Evolutionary conservation across 2,797 vertebrate genomes (phyloP).

Genomic region (Sebastes matsubarae): DNA sequence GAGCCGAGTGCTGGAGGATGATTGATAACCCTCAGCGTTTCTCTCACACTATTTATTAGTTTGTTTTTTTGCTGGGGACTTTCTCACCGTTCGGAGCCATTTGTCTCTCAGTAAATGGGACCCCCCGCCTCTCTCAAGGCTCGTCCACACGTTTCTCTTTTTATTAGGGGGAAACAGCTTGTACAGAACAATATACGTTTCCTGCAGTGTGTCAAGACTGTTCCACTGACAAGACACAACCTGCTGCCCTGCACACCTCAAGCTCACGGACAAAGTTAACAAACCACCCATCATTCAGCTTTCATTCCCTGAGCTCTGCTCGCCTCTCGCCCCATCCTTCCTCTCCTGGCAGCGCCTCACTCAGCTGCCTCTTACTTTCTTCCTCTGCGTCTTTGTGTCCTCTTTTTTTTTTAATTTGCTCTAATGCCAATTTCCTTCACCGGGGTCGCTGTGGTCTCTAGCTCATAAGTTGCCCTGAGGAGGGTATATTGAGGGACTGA

Average conservation of each 20-base stretch:
- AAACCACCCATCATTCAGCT: slow-evolving; percentile 37
- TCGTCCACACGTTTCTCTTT: slow-evolving; percentile 18
- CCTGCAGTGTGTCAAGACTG: slow-evolving; percentile 69
- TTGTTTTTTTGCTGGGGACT: slow-evolving; percentile 50
- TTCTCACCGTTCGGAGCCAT: slow-evolving; percentile 65
- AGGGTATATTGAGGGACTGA: slow-evolving; percentile 76
- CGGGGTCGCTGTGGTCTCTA: slow-evolving; percentile 55
- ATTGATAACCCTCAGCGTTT: slow-evolving; percentile 65
- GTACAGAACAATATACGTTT: slow-evolving; percentile 80
- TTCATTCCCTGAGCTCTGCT: slow-evolving; percentile 44
- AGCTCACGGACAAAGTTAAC: slow-evolving; percentile 38
- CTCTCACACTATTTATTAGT: slow-evolving; percentile 68
- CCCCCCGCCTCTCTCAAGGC: background rate
- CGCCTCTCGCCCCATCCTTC: slow-evolving; percentile 36
- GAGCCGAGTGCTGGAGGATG: slow-evolving; percentile 36
- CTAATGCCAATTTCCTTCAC: slow-evolving; percentile 73
- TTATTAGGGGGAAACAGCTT: slow-evolving; percentile 75
- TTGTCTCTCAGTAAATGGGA: slow-evolving; percentile 51
- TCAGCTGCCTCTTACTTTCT: slow-evolving; percentile 44
- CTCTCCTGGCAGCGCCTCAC: slow-evolving; percentile 56
- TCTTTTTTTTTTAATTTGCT: slow-evolving; percentile 40
- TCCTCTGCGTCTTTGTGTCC: slow-evolving; percentile 51
- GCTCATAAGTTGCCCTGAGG: slow-evolving; percentile 73
- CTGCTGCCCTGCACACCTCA: slow-evolving; percentile 31
- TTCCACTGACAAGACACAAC: slow-evolving; percentile 64